Base-by-base conservation (phyloP, 2,888 invertebrate genomes). In the Xylophagus ater region DNA sequence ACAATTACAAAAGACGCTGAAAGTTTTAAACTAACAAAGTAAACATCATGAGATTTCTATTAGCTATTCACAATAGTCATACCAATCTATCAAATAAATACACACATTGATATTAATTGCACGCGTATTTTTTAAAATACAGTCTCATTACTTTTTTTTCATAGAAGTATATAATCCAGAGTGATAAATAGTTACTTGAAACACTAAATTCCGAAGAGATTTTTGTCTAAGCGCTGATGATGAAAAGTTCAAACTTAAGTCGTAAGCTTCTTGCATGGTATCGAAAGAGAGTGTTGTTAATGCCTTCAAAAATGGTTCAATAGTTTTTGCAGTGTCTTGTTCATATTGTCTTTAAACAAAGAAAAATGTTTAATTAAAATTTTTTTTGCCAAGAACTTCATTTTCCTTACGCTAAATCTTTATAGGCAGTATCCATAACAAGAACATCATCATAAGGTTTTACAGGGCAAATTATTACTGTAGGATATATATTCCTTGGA, bases 401-500 rank as follows among this genome's bases (percentile, higher is more conserved):
- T 6, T 12, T 25, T 39, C 49, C 58, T 52, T 34, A 62, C 62
- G 56, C 55, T 20, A 63, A 35, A 2, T 51, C 46, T 21, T 51
- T 56, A 32, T 52, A 59, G 4, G 59, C 58, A 18, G 51, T 49
- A 3, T 52, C 46, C 31, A 54, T 54, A 3, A 59, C 49, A 18
- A 34, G 38, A 15, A 48, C 55, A 0, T 70, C 69, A 50, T 75
- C 71, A 13, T 69, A 70, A 0, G 76, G 70, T 41, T 66, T 64
- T 31, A 59, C 50, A 9, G 69, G 71, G 51, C 83, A 83, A 35
- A 83, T 62, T 0, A 80, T 78, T 1, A 81, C 71, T 1, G 81
- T 76, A 3, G 82, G 83, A 60, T 82, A 83, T 4, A 78, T 73
- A 0, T 83, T 78, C 53, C 82, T 78, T 75, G 82, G 83, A 54